phyloP scores from a whole-genome alignment of 2,888 invertebrate genomes.

The Megastigmus dorsalis region DNA sequence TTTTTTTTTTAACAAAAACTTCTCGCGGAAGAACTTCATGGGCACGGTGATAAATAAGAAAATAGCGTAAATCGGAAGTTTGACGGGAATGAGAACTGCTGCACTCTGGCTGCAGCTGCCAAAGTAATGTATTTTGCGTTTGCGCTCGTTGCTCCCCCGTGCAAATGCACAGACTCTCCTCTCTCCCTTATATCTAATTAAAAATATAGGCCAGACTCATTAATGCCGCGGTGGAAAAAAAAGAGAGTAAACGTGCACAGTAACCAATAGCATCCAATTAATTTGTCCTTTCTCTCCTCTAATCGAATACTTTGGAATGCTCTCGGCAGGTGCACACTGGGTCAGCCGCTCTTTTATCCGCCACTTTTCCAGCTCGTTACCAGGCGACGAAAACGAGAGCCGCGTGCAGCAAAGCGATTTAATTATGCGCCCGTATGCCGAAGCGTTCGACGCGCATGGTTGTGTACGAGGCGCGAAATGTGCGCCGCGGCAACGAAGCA shows the following conservation, averaged over 20 bases:
- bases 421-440: slow-evolving; percentile 57
- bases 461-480: too few species aligned
- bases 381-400: neutral
- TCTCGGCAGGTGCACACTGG: neutral
- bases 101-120: neutral
- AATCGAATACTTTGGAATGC: slow-evolving; percentile 18
- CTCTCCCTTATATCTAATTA: neutral
- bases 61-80: neutral
- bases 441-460: too few species aligned
- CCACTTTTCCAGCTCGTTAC: slow-evolving; percentile 32
- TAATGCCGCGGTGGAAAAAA: neutral
- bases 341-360: slow-evolving; percentile 13
- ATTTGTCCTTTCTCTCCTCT: neutral
- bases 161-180: too few species aligned
- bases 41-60: neutral
- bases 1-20: neutral
- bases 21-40: neutral
- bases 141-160: neutral
- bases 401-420: slow-evolving; percentile 56
- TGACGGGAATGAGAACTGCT: neutral
- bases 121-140: too few species aligned
- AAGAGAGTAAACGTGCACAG: neutral
- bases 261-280: slow-evolving; percentile 6
- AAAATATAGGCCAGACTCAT: neutral
- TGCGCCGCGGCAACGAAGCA: too few species aligned